Percentiles rank a stretch among this genome's conserved stretches.
Evolutionary conservation across 2,888 invertebrate species (phyloP).

Genomic region (Eledona agricola): DNA sequence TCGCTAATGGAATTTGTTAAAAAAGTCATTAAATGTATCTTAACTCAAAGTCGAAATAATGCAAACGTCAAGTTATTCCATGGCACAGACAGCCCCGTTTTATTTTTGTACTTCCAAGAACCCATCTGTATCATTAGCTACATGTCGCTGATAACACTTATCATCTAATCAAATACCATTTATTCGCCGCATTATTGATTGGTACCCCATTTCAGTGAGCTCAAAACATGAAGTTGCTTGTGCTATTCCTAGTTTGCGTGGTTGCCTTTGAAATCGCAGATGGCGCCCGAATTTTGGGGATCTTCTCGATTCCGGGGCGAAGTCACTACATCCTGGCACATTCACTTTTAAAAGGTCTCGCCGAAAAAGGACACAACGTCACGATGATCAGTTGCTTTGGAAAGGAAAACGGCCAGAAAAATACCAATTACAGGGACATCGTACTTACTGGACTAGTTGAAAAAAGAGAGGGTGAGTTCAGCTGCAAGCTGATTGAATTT

Average conservation of each 20-base stretch:
- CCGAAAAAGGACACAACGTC: constrained; percentile 49
- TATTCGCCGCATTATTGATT: no score
- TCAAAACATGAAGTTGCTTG: neutral
- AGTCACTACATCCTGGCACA: constrained; percentile 49
- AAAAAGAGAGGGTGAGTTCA: neutral
- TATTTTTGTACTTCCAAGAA: no score
- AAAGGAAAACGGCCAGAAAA: constrained; percentile 42
- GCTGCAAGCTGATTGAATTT: neutral
- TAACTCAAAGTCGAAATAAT: no score
- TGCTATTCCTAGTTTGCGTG: neutral
- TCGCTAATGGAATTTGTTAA: no score
- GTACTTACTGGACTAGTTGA: constrained; percentile 9
- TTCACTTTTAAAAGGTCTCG: constrained; percentile 45
- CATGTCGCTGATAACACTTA: no score
- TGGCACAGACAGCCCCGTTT: no score
- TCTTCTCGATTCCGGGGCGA: constrained; percentile 43
- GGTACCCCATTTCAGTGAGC: constrained; percentile 1
- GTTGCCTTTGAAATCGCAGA: neutral
- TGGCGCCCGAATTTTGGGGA: constrained; percentile 41
- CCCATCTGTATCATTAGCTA: no score
- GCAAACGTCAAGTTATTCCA: no score
- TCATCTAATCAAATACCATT: neutral
- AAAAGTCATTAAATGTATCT: no score
- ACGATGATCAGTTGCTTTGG: constrained; percentile 46
- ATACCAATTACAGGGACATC: constrained; percentile 31